These are phyloP conservation scores for Rhinichthys osculus DNA, from an alignment of 2,797 vertebrate species.

Conservation along the genomic window DNA sequence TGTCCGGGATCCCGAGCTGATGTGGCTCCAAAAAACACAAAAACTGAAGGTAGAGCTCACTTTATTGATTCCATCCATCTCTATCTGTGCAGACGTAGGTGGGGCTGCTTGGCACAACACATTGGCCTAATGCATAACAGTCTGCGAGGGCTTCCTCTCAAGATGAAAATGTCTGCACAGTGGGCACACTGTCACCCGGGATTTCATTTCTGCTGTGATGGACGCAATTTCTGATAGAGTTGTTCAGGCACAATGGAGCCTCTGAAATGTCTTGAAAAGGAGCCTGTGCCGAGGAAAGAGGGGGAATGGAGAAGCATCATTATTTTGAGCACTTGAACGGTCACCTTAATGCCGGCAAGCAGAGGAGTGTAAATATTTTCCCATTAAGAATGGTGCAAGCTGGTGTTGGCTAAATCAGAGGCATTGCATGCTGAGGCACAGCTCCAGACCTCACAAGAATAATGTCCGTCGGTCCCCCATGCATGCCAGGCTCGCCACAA, in stretches of 20 bases:
- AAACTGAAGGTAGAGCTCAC: conserved; percentile 75
- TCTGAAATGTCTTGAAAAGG: conserved; percentile 66
- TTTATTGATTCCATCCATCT: conserved; percentile 61
- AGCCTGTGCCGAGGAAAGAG: conserved; percentile 60
- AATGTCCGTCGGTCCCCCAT: conserved; percentile 69
- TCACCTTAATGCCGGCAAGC: conserved; percentile 74
- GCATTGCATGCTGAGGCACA: conserved; percentile 77
- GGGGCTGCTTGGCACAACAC: conserved; percentile 61
- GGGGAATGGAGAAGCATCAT: conserved; percentile 72
- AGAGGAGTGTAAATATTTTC: conserved; percentile 75
- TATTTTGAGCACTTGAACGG: conserved; percentile 80
- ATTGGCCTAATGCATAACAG: conserved; percentile 59
- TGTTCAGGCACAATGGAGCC: conserved; percentile 67
- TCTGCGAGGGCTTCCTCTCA: conserved; percentile 58
- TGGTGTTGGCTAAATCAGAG: conserved; percentile 78
- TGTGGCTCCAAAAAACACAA: conserved; percentile 74
- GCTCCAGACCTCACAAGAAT: conserved; percentile 67
- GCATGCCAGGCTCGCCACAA: conserved; percentile 52
- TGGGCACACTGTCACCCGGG: conserved; percentile 55
- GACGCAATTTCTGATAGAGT: conserved; percentile 66
- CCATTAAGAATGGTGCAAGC: conserved; percentile 75
- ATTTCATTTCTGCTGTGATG: conserved; percentile 65
- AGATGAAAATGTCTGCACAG: conserved; percentile 64
- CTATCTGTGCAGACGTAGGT: conserved; percentile 56
- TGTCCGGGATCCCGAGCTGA: conserved; percentile 66